Percentiles rank a stretch among this genome's conserved stretches.
Conservation (phyloP, 2,113 vertebrate species). For the Opisthocomus hoazin region DNA sequence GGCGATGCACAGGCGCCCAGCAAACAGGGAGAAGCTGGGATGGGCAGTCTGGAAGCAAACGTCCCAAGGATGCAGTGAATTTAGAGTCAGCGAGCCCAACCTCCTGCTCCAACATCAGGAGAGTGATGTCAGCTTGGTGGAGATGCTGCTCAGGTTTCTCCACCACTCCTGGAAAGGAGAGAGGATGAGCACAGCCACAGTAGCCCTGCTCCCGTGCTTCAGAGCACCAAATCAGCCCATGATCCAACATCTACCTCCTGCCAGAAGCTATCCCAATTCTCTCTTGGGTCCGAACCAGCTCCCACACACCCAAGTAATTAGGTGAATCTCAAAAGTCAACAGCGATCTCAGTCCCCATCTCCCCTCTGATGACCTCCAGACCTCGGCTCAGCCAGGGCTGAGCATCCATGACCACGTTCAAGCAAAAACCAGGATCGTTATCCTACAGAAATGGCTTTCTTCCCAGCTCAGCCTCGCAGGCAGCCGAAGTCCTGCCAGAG, state of each 20-base stretch:
- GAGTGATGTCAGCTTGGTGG: fast-evolving
- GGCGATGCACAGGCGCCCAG: not conserved
- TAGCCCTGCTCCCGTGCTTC: not conserved
- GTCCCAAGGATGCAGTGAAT: not conserved
- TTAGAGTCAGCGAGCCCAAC: not conserved
- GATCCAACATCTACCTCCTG: not conserved
- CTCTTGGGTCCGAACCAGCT: fast-evolving
- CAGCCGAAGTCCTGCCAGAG: not conserved
- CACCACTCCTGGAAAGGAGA: not conserved
- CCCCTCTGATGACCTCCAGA: not conserved
- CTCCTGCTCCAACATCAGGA: not conserved
- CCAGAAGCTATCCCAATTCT: not conserved
- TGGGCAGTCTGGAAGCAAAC: not conserved
- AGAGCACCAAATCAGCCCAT: not conserved
- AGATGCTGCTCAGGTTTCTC: not conserved
- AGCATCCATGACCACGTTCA: fast-evolving
- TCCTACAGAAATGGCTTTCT: not conserved
- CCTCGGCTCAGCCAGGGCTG: not conserved
- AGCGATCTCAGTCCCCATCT: not conserved
- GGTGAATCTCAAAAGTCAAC: not conserved
- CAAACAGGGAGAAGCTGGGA: not conserved
- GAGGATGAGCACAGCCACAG: fast-evolving
- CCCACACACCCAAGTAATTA: not conserved
- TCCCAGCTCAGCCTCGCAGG: not conserved
- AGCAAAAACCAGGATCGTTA: not conserved